Evolutionary conservation across 2,888 invertebrate genomes (phyloP).

Genomic region (Gastrophysa polygoni): DNA sequence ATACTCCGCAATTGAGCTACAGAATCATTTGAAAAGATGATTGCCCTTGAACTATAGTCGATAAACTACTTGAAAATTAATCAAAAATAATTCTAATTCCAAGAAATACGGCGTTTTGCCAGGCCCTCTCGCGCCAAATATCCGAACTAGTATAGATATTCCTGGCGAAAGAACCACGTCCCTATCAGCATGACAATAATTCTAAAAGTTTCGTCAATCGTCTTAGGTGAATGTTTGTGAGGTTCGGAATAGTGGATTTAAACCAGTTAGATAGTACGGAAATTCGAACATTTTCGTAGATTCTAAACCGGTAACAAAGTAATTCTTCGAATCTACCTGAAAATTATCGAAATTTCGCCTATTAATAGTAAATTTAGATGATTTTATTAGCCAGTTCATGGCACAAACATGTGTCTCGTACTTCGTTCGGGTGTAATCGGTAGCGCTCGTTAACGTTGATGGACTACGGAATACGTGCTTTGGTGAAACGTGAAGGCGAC

Average conservation of each 20-base stretch:
- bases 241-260: conserved; percentile 37
- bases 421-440: conserved; percentile 49
- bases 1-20: background rate
- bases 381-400: conserved; percentile 51
- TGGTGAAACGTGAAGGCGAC: conserved; percentile 54
- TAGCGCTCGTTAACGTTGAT: conserved; percentile 49
- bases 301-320: conserved; percentile 39
- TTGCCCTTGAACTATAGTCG: conserved; percentile 52
- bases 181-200: conserved; percentile 56
- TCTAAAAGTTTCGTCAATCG: conserved; percentile 51
- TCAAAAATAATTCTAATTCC: conserved; percentile 37
- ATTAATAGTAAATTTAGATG: conserved; percentile 46
- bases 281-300: conserved; percentile 49
- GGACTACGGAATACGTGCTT: conserved; percentile 60
- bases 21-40: conserved; percentile 19
- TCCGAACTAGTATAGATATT: conserved; percentile 53
- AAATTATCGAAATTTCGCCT: conserved; percentile 42
- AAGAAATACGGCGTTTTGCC: conserved; percentile 48
- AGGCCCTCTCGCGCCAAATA: conserved; percentile 51
- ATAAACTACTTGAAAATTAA: conserved; percentile 55
- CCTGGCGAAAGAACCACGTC: conserved; percentile 57
- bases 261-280: conserved; percentile 32
- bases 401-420: conserved; percentile 52
- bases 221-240: conserved; percentile 37
- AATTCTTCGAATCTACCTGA: conserved; percentile 42